A percentile compares a stretch with the other conserved stretches of the same genome.
These are phyloP conservation scores for Laterallus jamaicensis DNA, from an alignment of 2,113 vertebrate species.

Conservation along the genomic window DNA sequence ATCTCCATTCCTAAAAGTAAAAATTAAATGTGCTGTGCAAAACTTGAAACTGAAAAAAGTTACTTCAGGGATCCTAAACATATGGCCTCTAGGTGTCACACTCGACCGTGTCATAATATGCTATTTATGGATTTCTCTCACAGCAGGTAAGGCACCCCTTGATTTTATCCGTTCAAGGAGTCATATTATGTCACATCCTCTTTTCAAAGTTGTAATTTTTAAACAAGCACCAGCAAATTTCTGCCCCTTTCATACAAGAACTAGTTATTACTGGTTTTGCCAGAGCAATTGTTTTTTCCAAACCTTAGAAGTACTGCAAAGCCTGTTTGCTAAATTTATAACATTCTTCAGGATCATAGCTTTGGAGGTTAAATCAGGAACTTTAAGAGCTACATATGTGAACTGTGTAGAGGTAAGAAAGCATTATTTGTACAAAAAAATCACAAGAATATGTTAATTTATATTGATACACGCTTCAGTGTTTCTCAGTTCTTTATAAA, in stretches of 20 bases:
- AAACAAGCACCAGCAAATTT: neutral
- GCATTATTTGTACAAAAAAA: neutral
- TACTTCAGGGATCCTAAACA: neutral
- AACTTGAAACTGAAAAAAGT: neutral
- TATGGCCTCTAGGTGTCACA: slow-evolving; percentile 79
- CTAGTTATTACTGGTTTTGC: neutral
- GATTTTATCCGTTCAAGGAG: neutral
- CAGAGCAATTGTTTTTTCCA: neutral
- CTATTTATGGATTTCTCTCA: neutral
- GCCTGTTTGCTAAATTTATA: neutral
- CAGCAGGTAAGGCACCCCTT: neutral
- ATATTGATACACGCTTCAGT: neutral
- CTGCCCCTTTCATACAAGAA: neutral
- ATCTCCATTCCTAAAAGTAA: neutral
- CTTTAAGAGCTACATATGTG: neutral
- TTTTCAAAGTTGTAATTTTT: neutral
- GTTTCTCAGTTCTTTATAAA: neutral
- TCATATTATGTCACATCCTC: neutral
- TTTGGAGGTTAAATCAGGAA: neutral
- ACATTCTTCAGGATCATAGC: neutral
- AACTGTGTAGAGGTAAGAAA: neutral
- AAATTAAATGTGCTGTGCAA: neutral
- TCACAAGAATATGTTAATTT: neutral
- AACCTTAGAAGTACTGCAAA: neutral
- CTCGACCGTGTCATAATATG: slow-evolving; percentile 35